Evolutionary conservation across 1,140 invertebrate species (phyloP).

Genomic region (Drosophila obscura): DNA sequence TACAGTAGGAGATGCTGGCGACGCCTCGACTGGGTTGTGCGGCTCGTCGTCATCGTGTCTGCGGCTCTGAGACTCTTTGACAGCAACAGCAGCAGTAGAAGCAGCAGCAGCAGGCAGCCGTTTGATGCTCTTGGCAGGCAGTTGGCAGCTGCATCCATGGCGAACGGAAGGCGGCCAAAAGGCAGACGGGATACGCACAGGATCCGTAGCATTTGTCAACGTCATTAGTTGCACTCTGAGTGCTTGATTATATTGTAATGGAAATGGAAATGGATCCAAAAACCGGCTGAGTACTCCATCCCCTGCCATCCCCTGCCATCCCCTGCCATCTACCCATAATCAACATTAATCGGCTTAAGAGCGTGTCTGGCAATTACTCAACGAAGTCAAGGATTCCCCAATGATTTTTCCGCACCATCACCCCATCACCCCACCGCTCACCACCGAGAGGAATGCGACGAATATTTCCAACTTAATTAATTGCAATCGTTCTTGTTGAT

Average conservation of each 20-base stretch:
- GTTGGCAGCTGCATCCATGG: slow-evolving; percentile 37
- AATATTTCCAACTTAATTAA: no score
- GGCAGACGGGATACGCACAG: neutral
- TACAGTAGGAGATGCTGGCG: slow-evolving; percentile 28
- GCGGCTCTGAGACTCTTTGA: slow-evolving; percentile 28
- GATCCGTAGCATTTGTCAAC: slow-evolving; percentile 33
- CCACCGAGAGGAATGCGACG: no score
- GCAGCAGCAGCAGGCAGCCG: no score
- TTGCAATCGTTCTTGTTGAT: no score
- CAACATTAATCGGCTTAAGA: no score
- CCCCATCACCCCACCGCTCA: no score
- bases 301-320: no score
- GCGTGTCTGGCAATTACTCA: no score
- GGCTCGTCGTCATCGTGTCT: slow-evolving; percentile 60
- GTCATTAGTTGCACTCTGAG: slow-evolving; percentile 38
- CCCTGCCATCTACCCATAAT: no score
- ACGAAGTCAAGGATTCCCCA: neutral
- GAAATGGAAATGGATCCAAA: neutral
- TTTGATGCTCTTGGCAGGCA: slow-evolving; percentile 16
- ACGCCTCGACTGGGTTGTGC: slow-evolving; percentile 33
- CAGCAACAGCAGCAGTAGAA: neutral
- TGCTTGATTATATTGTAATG: neutral
- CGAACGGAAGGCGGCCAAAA: slow-evolving; percentile 4
- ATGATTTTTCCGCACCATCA: neutral
- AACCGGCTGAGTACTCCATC: no score